These are phyloP conservation scores for Lutjanus campechanus DNA, from an alignment of 2,797 vertebrate genomes.

Conservation along the genomic window DNA sequence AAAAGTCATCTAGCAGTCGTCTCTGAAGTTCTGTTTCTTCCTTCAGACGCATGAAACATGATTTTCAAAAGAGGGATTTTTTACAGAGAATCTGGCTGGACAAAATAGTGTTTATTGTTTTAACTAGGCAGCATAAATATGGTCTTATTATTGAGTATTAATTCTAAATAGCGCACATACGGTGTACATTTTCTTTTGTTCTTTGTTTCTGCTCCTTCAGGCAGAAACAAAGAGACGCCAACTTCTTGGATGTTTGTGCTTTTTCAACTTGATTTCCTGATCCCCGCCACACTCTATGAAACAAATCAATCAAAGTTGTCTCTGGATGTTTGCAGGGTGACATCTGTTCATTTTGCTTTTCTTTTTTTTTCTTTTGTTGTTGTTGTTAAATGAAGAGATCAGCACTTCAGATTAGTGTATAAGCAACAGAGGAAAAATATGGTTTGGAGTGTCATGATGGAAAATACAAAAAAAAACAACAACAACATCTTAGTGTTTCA, in stretches of 20 bases:
- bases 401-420: constrained; percentile 13
- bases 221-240: background rate
- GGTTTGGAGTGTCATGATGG: background rate
- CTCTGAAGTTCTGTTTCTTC: no score
- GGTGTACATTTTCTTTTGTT: background rate
- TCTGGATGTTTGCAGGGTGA: constrained; percentile 41
- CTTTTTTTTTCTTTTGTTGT: background rate
- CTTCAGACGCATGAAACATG: no score
- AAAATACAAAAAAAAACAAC: background rate
- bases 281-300: constrained; percentile 27
- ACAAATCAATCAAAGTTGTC: constrained; percentile 62
- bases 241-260: constrained; percentile 32
- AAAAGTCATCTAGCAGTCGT: no score
- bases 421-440: background rate
- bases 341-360: constrained; percentile 56
- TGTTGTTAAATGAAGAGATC: constrained; percentile 57
- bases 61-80: no score
- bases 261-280: constrained; percentile 57
- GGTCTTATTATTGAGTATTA: background rate
- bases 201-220: background rate
- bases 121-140: background rate
- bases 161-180: background rate
- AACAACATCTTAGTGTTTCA: background rate
- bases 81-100: no score
- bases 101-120: no score